phyloP scores from a whole-genome alignment of 2,888 invertebrate species.

The Kryphioiulus occultus region DNA sequence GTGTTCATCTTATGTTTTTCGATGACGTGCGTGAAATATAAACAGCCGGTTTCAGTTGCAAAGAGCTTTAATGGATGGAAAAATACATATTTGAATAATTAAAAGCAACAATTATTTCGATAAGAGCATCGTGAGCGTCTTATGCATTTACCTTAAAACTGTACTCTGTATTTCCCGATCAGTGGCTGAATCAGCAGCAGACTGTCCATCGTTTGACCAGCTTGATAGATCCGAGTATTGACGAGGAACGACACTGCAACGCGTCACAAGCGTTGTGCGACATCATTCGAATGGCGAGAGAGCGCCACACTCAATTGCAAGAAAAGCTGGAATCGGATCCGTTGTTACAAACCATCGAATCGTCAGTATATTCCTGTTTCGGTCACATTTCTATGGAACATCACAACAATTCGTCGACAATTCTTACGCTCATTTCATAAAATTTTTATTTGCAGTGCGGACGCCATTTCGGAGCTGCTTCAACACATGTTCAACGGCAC shows the following conservation, averaged over 20 bases:
- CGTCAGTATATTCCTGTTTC: conserved; percentile 66
- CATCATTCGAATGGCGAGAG: conserved; percentile 75
- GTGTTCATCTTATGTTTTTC: too few species aligned
- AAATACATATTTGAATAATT: too few species aligned
- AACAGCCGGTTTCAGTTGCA: too few species aligned
- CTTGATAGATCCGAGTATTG: conserved; percentile 71
- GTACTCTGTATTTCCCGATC: conserved; percentile 56
- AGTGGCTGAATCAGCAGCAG: conserved; percentile 92
- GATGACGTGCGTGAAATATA: too few species aligned
- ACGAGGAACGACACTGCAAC: conserved; percentile 82
- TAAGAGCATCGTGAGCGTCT: too few species aligned
- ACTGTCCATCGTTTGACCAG: conserved; percentile 81
- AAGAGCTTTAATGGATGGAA: too few species aligned
- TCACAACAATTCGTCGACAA: too few species aligned
- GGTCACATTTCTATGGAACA: too few species aligned
- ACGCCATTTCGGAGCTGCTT: conserved; percentile 74
- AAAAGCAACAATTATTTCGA: too few species aligned
- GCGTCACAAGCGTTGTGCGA: conserved; percentile 88
- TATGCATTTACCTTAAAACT: not conserved
- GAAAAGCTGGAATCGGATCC: conserved; percentile 75
- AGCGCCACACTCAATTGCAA: conserved; percentile 60
- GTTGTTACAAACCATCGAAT: conserved; percentile 76
- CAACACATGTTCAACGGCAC: conserved; percentile 76
- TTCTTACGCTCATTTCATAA: not conserved
- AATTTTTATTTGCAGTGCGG: conserved; percentile 64